phyloP scores from a whole-genome alignment of 2,888 invertebrate genomes.

The Xestia sexstrigata region DNA sequence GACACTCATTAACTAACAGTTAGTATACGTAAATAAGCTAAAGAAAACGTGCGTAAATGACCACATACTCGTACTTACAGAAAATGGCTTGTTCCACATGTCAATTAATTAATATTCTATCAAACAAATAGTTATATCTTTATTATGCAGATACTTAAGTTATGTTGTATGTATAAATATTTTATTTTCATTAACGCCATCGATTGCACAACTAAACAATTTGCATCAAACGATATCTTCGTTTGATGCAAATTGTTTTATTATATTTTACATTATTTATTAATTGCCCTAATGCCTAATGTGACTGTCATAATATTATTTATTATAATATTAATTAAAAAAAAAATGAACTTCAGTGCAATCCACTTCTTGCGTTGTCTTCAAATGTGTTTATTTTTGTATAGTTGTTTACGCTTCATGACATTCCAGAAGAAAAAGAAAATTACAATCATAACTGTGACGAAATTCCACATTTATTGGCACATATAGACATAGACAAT shows the following conservation, averaged over 20 bases:
- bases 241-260: conserved; percentile 20
- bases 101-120: conserved; percentile 14
- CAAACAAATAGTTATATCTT: background rate
- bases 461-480: background rate
- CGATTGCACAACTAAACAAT: conserved; percentile 15
- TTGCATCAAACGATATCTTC: conserved; percentile 25
- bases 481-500: background rate
- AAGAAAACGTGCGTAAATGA: background rate
- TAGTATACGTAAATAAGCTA: too few species aligned
- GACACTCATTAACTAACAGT: too few species aligned
- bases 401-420: conserved; percentile 41
- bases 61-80: too few species aligned
- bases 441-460: background rate
- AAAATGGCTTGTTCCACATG: background rate
- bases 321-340: too few species aligned
- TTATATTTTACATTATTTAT: conserved; percentile 4
- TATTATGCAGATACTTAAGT: conserved; percentile 1
- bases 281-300: background rate
- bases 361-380: conserved; percentile 32
- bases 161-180: conserved; percentile 10
- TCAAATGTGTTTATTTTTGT: conserved; percentile 26
- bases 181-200: conserved; percentile 24
- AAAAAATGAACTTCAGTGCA: conserved; percentile 43
- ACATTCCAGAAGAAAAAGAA: background rate
- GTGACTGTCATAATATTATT: too few species aligned